phyloP scores from a whole-genome alignment of 2,888 invertebrate species.

The Calameuta filiformis region DNA sequence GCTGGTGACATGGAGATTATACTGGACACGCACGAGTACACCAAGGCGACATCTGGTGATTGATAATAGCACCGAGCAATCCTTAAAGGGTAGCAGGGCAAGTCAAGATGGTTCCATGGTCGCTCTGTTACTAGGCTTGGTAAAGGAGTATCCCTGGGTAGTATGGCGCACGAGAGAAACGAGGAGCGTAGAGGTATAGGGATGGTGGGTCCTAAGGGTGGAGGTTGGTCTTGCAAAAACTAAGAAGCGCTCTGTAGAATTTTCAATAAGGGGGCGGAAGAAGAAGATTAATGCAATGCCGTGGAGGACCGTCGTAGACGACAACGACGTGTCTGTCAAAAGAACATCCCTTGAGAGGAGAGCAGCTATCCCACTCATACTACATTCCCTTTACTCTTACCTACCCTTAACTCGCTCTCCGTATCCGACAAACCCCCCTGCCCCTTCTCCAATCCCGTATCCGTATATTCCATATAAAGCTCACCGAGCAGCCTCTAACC shows the following conservation, averaged over 20 bases:
- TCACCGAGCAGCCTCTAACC: conserved; percentile 11
- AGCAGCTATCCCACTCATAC: neutral
- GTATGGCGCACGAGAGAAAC: conserved; percentile 5
- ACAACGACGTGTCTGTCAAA: conserved; percentile 56
- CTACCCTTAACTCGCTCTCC: neutral
- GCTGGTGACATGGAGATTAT: neutral
- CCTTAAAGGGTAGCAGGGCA: neutral
- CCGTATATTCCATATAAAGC: neutral
- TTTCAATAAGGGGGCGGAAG: conserved; percentile 58
- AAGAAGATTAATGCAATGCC: conserved; percentile 60
- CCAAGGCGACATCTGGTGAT: conserved; percentile 24
- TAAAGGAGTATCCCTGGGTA: neutral
- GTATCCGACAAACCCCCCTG: neutral
- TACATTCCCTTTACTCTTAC: neutral
- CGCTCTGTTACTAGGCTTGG: neutral
- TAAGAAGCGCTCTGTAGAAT: conserved; percentile 55
- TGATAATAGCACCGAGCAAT: conserved; percentile 17
- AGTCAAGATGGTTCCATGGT: neutral
- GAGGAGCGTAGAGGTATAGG: conserved; percentile 11
- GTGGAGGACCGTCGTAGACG: conserved; percentile 54
- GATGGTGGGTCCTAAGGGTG: conserved; percentile 18
- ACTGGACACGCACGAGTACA: neutral
- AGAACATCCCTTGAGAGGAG: conserved; percentile 52
- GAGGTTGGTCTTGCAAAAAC: conserved; percentile 39
- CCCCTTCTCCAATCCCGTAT: neutral